phyloP scores from a whole-genome alignment of 2,888 invertebrate species.

The Polia nebulosa region DNA sequence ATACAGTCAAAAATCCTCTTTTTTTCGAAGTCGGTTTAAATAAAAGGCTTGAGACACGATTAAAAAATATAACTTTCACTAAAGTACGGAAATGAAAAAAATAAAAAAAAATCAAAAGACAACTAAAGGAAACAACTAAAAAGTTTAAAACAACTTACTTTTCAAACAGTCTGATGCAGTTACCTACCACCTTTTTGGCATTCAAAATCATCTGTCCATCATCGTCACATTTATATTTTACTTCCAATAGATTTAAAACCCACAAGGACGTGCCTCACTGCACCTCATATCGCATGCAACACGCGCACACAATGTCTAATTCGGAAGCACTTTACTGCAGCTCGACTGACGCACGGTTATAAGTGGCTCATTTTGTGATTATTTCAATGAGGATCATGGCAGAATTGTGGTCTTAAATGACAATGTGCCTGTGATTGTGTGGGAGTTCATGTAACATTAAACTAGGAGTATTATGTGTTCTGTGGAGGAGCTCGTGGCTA shows the following conservation, averaged over 20 bases:
- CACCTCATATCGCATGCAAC: slow-evolving; percentile 33
- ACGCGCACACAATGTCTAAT: slow-evolving; percentile 34
- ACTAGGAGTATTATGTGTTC: background rate
- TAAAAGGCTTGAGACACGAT: no score
- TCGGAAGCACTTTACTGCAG: slow-evolving; percentile 28
- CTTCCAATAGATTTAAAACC: background rate
- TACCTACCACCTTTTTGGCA: no score
- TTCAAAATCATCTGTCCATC: background rate
- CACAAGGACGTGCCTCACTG: background rate
- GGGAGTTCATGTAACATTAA: background rate
- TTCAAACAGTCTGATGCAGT: no score
- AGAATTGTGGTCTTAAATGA: slow-evolving; percentile 24
- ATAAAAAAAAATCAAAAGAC: no score
- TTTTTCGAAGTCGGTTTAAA: no score
- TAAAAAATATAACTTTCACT: no score
- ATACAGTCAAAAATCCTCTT: no score
- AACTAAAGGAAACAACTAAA: no score
- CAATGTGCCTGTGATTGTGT: slow-evolving; percentile 45
- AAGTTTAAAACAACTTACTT: no score
- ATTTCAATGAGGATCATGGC: slow-evolving; percentile 41
- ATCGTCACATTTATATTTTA: no score
- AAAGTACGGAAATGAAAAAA: no score
- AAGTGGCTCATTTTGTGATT: slow-evolving; percentile 49
- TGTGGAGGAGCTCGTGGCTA: no score
- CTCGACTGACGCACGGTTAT: slow-evolving; percentile 32